Percentiles rank a stretch among this genome's conserved stretches.
Evolutionary conservation across 1,140 invertebrate species (phyloP).

Genomic region (Cyclina sinensis): DNA sequence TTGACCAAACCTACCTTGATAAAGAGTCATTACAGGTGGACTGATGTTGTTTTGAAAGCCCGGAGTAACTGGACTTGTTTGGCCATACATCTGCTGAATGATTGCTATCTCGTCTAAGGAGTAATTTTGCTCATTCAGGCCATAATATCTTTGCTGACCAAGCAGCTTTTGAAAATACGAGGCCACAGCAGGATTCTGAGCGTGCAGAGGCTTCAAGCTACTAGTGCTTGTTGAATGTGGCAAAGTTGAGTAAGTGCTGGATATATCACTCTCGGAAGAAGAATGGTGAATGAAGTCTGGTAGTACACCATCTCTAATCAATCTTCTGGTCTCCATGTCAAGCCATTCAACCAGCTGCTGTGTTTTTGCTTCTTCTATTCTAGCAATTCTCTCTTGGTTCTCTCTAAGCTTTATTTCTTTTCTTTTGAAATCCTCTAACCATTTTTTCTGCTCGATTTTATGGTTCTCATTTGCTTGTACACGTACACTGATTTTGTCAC

Average conservation of each 20-base stretch:
- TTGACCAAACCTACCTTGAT: background rate
- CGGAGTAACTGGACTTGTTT: background rate
- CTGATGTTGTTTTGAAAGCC: background rate
- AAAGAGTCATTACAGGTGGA: background rate
- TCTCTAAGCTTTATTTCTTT: background rate
- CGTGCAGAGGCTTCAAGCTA: background rate
- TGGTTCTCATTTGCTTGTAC: slow-evolving; percentile 21
- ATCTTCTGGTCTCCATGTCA: background rate
- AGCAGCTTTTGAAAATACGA: slow-evolving; percentile 23
- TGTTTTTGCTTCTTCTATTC: slow-evolving; percentile 10
- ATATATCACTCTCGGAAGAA: slow-evolving; percentile 20
- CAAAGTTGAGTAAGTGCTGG: background rate
- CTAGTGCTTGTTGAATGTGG: background rate
- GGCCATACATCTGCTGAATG: background rate
- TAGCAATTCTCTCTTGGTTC: background rate
- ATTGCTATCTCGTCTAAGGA: background rate
- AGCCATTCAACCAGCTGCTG: background rate
- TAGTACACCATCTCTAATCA: background rate
- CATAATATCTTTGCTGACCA: background rate
- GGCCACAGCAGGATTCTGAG: slow-evolving; percentile 19
- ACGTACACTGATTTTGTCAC: slow-evolving; percentile 18
- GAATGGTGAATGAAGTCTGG: background rate
- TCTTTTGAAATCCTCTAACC: slow-evolving; percentile 43
- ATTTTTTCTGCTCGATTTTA: slow-evolving; percentile 11
- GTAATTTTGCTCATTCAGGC: background rate